These are phyloP conservation scores for Odontothrips loti DNA, from an alignment of 2,888 invertebrate species.

Conservation along the genomic window DNA sequence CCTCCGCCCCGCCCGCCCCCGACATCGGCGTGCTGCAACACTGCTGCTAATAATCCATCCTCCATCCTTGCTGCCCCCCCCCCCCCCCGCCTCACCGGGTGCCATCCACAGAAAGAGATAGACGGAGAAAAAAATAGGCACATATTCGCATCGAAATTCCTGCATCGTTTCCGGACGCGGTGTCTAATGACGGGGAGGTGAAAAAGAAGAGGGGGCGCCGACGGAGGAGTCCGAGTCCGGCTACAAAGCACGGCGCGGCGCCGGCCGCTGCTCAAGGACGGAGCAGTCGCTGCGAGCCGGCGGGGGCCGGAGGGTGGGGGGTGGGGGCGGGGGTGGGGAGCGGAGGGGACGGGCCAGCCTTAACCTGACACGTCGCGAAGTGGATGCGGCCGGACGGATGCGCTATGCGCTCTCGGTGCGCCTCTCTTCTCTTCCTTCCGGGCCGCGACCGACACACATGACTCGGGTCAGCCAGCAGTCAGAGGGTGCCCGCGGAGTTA, in stretches of 20 bases:
- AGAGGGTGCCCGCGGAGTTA: too few species aligned
- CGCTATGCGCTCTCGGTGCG: not conserved
- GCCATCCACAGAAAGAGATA: not conserved
- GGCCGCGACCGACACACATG: not conserved
- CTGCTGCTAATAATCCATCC: too few species aligned
- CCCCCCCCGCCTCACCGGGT: too few species aligned
- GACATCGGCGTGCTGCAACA: too few species aligned
- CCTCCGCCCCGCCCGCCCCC: too few species aligned
- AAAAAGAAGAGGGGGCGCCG: not conserved
- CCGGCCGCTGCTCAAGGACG: not conserved
- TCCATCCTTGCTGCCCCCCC: too few species aligned
- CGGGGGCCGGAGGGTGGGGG: not conserved
- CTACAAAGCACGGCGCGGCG: not conserved
- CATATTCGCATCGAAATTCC: too few species aligned
- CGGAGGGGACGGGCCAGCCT: not conserved
- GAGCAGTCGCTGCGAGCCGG: not conserved
- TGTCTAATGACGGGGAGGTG: not conserved
- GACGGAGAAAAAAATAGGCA: not conserved
- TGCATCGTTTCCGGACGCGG: too few species aligned
- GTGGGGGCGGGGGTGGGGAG: not conserved
- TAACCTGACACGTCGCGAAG: not conserved
- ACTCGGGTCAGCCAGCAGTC: too few species aligned
- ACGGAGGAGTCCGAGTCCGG: not conserved
- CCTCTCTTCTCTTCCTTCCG: not conserved
- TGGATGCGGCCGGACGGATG: too few species aligned